Evolutionary conservation across 2,888 invertebrate species (phyloP).

Genomic region (Alloscopus bannaensis): DNA sequence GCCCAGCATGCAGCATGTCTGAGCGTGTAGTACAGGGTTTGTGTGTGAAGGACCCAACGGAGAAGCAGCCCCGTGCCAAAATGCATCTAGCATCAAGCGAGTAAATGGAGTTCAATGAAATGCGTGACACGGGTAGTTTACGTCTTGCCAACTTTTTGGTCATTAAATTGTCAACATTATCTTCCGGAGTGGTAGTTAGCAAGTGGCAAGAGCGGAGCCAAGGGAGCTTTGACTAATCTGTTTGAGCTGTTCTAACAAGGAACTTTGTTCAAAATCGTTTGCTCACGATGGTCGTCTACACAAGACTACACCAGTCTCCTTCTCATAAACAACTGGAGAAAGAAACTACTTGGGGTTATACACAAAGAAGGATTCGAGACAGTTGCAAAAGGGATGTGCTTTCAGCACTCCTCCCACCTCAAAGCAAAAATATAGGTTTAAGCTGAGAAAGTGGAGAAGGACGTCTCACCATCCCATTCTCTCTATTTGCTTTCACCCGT

Average conservation of each 20-base stretch:
- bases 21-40: no score
- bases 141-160: constrained; percentile 34
- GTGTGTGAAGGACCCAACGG: not conserved
- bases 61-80: not conserved
- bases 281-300: no score
- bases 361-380: no score
- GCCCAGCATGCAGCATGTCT: no score
- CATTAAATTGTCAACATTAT: constrained; percentile 59
- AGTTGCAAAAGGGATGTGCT: no score
- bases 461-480: no score
- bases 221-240: constrained; percentile 42
- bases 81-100: no score
- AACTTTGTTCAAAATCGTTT: constrained; percentile 29
- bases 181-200: constrained; percentile 36
- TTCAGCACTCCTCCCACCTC: no score
- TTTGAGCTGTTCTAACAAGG: constrained; percentile 32
- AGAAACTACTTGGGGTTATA: no score
- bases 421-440: no score
- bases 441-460: no score
- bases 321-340: no score
- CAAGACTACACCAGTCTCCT: not conserved
- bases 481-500: not conserved
- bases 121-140: constrained; percentile 23
- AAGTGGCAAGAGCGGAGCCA: constrained; percentile 30
- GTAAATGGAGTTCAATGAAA: constrained; percentile 12